These are phyloP conservation scores for Tympanuchus pallidicinctus DNA, from an alignment of 2,113 vertebrate species.

Conservation along the genomic window DNA sequence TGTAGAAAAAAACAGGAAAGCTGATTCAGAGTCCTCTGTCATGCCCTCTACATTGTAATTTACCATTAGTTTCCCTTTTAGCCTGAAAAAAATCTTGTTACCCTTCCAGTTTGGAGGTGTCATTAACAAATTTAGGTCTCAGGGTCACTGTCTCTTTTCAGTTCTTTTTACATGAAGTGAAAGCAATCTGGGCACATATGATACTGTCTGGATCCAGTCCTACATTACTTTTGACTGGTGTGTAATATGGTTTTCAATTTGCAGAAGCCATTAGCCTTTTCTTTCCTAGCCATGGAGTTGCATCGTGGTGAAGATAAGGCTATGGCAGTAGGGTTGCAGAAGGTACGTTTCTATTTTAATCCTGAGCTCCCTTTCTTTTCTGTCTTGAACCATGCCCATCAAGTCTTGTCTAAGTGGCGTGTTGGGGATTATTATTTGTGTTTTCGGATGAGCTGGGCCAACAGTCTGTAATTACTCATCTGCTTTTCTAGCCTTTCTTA, in stretches of 20 bases:
- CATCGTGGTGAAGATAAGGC: rapidly evolving
- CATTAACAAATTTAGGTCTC: neutral
- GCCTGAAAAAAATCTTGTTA: neutral
- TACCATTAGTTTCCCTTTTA: neutral
- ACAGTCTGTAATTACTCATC: neutral
- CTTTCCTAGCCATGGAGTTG: neutral
- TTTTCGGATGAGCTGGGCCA: neutral
- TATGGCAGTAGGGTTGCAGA: neutral
- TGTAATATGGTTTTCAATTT: neutral
- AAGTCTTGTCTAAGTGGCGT: neutral
- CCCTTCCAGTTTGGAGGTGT: neutral
- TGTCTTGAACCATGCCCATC: neutral
- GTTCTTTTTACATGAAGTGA: rapidly evolving
- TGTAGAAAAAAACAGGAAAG: neutral
- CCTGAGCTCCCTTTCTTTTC: neutral
- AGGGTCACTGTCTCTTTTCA: neutral
- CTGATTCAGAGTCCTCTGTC: neutral
- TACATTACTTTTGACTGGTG: neutral
- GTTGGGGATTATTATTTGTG: neutral
- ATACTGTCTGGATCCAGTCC: neutral
- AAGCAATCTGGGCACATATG: neutral
- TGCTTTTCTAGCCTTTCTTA: neutral
- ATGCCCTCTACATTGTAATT: neutral
- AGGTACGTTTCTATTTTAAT: neutral
- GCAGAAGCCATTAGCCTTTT: neutral